Conservation (phyloP, 1,140 invertebrate species). For the Mesaphorura yosii region DNA sequence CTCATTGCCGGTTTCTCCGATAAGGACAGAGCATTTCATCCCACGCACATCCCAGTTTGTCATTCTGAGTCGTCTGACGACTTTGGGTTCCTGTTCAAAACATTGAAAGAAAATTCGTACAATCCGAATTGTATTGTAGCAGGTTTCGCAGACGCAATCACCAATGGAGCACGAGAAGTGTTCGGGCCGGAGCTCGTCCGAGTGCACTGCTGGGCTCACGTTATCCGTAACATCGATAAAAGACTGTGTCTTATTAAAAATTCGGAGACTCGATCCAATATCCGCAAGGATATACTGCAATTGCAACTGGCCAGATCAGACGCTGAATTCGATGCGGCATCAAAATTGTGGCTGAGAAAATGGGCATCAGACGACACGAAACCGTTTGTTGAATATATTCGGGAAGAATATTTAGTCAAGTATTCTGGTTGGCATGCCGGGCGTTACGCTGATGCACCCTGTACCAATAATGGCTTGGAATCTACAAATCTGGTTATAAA, state of each 20-base stretch:
- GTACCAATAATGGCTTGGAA: background rate
- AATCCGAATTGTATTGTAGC: background rate
- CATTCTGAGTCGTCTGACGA: background rate
- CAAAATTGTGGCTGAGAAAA: background rate
- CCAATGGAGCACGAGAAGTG: background rate
- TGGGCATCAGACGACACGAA: background rate
- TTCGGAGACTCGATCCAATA: background rate
- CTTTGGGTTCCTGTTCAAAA: background rate
- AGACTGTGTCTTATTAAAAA: background rate
- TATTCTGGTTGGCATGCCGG: background rate
- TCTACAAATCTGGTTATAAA: background rate
- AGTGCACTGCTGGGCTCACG: background rate
- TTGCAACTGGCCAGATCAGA: background rate
- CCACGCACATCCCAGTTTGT: background rate
- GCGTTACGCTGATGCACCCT: background rate
- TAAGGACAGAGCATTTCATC: background rate
- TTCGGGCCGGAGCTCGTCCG: background rate
- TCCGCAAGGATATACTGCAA: background rate
- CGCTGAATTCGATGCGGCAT: background rate
- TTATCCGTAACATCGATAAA: background rate
- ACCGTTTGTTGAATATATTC: background rate
- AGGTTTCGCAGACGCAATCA: background rate
- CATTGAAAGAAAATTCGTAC: background rate
- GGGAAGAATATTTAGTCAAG: background rate
- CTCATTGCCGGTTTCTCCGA: background rate